Percentiles rank a stretch among this genome's conserved stretches.
Conservation (phyloP, 2,113 vertebrate genomes). For the Laticauda laticaudata region DNA sequence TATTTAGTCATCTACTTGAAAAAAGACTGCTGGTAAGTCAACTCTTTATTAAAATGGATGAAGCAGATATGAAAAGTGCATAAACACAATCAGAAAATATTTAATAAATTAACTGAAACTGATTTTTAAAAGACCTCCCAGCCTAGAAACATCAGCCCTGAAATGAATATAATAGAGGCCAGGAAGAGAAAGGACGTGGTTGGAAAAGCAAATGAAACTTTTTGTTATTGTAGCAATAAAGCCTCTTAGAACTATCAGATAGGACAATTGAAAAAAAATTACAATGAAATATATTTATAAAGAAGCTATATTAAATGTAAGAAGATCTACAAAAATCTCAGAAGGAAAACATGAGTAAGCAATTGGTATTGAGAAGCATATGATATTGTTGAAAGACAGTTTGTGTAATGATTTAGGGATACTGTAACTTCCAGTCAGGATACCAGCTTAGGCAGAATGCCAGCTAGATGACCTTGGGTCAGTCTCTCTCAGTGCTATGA, state of each 20-base stretch:
- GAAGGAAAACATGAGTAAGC: neutral
- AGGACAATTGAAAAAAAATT: conserved; percentile 6
- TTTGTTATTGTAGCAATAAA: neutral
- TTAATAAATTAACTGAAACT: neutral
- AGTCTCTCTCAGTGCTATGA: neutral
- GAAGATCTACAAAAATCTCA: neutral
- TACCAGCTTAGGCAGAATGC: neutral
- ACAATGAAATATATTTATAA: conserved; percentile 8
- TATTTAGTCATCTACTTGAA: neutral
- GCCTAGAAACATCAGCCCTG: neutral
- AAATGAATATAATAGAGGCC: neutral
- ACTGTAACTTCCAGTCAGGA: neutral
- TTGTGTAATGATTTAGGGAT: neutral
- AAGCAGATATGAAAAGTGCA: neutral
- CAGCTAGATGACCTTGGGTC: neutral
- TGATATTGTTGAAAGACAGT: neutral
- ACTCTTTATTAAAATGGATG: neutral
- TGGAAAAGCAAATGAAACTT: conserved; percentile 5
- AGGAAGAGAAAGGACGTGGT: neutral
- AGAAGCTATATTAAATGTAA: neutral
- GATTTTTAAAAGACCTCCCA: neutral
- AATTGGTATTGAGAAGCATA: neutral
- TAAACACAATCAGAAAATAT: neutral
- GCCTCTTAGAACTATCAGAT: neutral
- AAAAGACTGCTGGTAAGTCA: neutral